Percentiles rank a stretch among this genome's conserved stretches.
Conservation (phyloP, 2,797 vertebrate genomes). For the Hydrocynus forskahlii region DNA sequence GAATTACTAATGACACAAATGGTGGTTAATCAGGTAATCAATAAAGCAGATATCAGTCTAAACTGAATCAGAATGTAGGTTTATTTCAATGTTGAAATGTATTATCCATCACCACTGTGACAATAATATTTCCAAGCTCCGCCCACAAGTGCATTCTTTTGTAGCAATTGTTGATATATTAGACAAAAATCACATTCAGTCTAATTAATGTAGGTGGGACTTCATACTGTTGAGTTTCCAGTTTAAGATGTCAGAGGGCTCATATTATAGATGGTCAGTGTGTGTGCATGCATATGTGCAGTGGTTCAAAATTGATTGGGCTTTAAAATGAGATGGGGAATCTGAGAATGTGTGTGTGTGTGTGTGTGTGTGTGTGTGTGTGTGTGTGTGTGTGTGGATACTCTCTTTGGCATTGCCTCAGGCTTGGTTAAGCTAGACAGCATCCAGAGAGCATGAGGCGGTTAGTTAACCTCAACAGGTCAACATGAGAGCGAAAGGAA, state of each 20-base stretch:
- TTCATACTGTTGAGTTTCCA: neutral
- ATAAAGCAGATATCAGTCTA: too few relatives aligned
- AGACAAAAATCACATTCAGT: too few relatives aligned
- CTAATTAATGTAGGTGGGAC: too few relatives aligned
- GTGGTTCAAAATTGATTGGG: neutral
- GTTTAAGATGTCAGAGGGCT: neutral
- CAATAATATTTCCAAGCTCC: too few relatives aligned
- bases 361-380: neutral
- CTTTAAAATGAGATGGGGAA: neutral
- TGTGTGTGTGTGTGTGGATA: neutral
- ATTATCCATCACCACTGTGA: too few relatives aligned
- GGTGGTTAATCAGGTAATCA: too few relatives aligned
- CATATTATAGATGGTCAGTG: slow-evolving; percentile 7
- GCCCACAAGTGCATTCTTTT: too few relatives aligned
- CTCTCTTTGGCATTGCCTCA: slow-evolving; percentile 26
- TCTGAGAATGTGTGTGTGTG: too few relatives aligned
- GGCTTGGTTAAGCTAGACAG: slow-evolving; percentile 45
- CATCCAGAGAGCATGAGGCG: slow-evolving; percentile 1
- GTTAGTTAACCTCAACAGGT: slow-evolving; percentile 15
- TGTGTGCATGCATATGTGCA: neutral
- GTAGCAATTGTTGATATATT: too few relatives aligned
- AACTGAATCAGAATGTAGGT: too few relatives aligned
- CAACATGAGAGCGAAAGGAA: neutral
- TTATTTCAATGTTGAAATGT: too few relatives aligned
- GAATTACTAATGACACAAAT: too few relatives aligned